Conservation (phyloP, 2,113 vertebrate genomes). For the Pomatostomus ruficeps region DNA sequence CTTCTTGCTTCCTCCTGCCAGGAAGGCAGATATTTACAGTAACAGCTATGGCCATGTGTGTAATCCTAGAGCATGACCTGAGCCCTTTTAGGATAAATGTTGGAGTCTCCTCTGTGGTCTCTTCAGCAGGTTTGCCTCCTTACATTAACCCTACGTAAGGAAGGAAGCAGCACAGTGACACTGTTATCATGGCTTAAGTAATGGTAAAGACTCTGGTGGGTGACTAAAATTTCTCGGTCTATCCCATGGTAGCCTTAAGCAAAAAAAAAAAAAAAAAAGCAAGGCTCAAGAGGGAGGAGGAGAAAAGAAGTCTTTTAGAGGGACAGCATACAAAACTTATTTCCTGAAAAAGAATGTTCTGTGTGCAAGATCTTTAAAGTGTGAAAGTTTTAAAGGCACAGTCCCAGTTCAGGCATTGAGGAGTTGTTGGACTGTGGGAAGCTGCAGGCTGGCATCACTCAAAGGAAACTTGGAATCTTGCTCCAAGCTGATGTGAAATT, state of each 20-base stretch:
- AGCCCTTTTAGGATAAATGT: neutral
- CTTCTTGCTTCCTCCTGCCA: neutral
- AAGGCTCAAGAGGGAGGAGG: neutral
- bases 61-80: neutral
- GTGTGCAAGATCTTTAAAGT: neutral
- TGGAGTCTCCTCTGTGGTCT: neutral
- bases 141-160: neutral
- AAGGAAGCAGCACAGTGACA: neutral
- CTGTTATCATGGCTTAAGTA: neutral
- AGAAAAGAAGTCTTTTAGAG: neutral
- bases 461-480: neutral
- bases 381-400: neutral
- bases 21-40: neutral
- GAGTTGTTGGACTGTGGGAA: neutral
- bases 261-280: neutral
- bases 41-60: rapidly evolving
- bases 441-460: neutral
- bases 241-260: neutral
- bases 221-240: neutral
- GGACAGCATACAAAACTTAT: neutral
- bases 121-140: neutral
- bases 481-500: neutral
- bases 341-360: neutral
- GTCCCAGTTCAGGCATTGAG: neutral
- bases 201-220: neutral